Conservation (phyloP, 2,888 invertebrate genomes). For the Drosophila putrida region DNA sequence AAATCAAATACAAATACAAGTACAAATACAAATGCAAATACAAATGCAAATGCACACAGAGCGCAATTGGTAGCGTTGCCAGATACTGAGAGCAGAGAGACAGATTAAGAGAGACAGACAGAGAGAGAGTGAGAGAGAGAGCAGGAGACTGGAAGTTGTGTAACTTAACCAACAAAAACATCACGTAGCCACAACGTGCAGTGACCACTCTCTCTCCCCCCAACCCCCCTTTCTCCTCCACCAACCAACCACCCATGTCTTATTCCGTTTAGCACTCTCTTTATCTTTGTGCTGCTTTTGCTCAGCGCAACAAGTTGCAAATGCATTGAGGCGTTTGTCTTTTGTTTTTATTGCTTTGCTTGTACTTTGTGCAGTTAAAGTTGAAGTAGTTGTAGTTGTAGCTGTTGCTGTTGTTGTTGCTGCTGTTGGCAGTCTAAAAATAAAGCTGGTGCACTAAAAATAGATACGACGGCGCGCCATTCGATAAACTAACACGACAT, state of each 20-base stretch:
- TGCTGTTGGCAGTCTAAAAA: constrained; percentile 57
- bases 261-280: constrained; percentile 10
- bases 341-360: constrained; percentile 39
- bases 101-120: constrained; percentile 22
- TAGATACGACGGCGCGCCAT: constrained; percentile 70
- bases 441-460: constrained; percentile 71
- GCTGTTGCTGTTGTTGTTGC: constrained; percentile 25
- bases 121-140: constrained; percentile 17
- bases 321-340: constrained; percentile 45
- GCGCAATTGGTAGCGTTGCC: constrained; percentile 16
- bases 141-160: constrained; percentile 62
- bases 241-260: constrained; percentile 7
- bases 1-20: constrained; percentile 54
- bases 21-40: constrained; percentile 28
- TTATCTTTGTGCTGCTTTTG: constrained; percentile 22
- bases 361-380: constrained; percentile 61
- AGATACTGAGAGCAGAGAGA: constrained; percentile 5
- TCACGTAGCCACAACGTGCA: constrained; percentile 75
- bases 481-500: constrained; percentile 74
- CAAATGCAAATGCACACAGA: constrained; percentile 42
- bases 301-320: constrained; percentile 70
- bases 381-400: constrained; percentile 49
- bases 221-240: constrained; percentile 16
- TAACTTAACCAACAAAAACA: constrained; percentile 67
- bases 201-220: constrained; percentile 21